Base-by-base conservation (phyloP, 2,113 vertebrate species). In the Cephalophus harveyi region DNA sequence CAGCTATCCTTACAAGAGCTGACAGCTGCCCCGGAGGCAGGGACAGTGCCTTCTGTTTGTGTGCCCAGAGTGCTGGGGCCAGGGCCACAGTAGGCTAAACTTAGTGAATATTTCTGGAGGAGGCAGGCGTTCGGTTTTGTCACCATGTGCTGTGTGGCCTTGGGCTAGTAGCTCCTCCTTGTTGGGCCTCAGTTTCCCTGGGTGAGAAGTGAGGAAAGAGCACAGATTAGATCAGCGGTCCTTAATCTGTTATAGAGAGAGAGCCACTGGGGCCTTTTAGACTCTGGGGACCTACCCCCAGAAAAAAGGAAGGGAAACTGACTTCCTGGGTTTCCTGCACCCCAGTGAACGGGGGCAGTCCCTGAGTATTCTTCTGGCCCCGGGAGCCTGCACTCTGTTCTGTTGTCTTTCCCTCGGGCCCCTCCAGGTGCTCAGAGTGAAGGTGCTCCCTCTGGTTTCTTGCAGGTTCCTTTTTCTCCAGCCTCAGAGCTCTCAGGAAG, bases 401-500 rank as follows among this genome's bases (percentile, higher is more conserved):
- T 6, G 3, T 81, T 7, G 40, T 12, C 74, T 9, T 78, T 87
- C 82, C 86, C 90, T 78, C 43, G 2, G 9, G 64, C 33, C 23
- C 17, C 64, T 40, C 21, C 19, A 30, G 46, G 36, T 74, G 33
- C 82, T 57, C 85, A 10, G 14, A 86, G 13, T 5, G 87, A 82
- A 90, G 76, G 33, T 97, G 92, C 85, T 54, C 92, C 81, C 52
- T 87, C 50, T 28, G 91, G 67, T 97, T 89, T 81, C 81, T 64
- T 25, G 13, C 71, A 94, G 81, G 60, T 43, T 93, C 21, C 36
- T 97, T 95, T 95, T 89, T 59, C 59, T 96, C 28, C 19, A 43
- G 82, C 95, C 90, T 50, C 46, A 82, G 92, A 95, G 59, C 71
- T 88, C 64, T 30, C 50, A 33, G 94, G 93, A 95, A 93, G 94